Evolutionary conservation across 2,797 vertebrate genomes (phyloP).

Genomic region (Squalus acanthias): DNA sequence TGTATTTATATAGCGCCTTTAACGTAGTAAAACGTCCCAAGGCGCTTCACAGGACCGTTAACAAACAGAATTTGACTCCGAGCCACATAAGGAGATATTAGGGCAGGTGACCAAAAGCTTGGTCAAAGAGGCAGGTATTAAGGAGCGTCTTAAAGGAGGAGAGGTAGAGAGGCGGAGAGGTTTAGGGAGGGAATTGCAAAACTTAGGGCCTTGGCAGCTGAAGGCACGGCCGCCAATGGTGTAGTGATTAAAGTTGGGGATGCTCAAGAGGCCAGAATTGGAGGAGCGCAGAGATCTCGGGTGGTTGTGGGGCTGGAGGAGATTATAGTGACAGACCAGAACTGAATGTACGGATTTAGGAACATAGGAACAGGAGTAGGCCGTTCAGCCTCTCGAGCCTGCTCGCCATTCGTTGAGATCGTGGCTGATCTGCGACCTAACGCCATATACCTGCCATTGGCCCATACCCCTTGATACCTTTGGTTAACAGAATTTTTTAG

Average conservation of each 20-base stretch:
- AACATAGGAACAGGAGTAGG: no score
- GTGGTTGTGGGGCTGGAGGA: no score
- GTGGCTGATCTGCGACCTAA: no score
- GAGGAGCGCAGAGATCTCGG: not conserved
- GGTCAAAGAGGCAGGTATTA: not conserved
- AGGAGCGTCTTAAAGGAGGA: no score
- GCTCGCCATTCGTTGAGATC: no score
- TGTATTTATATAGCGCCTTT: not conserved
- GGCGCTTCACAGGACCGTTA: not conserved
- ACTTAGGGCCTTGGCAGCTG: not conserved
- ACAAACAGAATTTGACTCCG: not conserved
- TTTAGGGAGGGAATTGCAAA: not conserved
- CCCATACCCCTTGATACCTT: no score
- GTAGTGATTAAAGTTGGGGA: not conserved
- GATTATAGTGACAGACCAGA: no score
- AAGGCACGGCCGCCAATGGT: not conserved
- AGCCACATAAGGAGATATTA: not conserved
- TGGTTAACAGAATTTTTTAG: no score
- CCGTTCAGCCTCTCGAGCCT: no score
- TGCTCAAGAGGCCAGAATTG: not conserved
- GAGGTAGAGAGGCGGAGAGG: no score
- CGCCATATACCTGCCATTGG: no score
- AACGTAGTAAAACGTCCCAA: not conserved
- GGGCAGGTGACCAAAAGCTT: not conserved
- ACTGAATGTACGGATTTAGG: no score